Base-by-base conservation (phyloP, 2,113 vertebrate genomes). In the Salvelinus sp. region DNA sequence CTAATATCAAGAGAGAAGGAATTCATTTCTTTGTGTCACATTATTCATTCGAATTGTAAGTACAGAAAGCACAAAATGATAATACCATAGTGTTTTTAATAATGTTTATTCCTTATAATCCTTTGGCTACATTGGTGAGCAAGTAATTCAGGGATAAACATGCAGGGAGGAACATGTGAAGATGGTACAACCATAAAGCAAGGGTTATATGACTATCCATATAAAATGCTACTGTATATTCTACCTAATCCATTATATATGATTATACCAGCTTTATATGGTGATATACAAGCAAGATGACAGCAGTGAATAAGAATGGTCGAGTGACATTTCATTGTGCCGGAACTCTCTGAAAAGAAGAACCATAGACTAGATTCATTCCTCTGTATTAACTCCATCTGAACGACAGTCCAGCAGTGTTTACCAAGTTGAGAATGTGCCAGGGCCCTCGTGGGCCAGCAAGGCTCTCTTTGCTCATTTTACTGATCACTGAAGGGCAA, bases 381-480 rank as follows among this genome's bases (percentile, higher is more conserved):
- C 48, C 16, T 54, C 48, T 54, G 9, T 54, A 54, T 16, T 18
- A 54, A 54, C 50, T 54, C 50, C 3, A 54, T 54, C 50, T 14
- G 16, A 14, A 54, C 50, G 1, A 54, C 12, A 54, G 14, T 57
- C 54, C 18, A 57, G 18, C 54, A 57, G 14, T 57, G 10, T 70
- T 83, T 65, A 70, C 67, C 79, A 75, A 74, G 75, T 47, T 67
- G 78, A 77, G 67, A 81, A 54, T 79, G 25, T 74, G 71, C 80
- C 72, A 75, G 77, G 74, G 30, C 71, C 65, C 62, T 77, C 64
- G 23, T 77, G 74, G 77, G 38, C 38, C 9, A 44, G 79, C 82
- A 72, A 38, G 72, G 23, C 78, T 79, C 50, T 27, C 79, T 81
- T 44, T 44, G 38, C 38, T 44, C 38, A 86, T 89, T 90, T 85